phyloP scores from a whole-genome alignment of 2,888 invertebrate species.

The Zygogramma bicolorata region DNA sequence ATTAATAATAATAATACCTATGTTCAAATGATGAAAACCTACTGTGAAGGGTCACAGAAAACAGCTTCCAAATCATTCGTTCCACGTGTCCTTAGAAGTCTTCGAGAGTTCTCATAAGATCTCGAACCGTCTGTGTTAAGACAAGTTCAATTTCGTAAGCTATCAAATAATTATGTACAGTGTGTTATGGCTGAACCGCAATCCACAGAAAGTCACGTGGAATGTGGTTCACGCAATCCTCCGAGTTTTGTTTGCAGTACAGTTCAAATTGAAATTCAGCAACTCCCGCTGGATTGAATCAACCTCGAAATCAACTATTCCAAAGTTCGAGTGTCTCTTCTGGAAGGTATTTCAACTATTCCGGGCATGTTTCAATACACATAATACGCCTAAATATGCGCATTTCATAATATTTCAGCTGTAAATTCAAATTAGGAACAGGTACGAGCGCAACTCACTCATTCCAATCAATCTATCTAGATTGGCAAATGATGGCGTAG shows the following conservation, averaged over 20 bases:
- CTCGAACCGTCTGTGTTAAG: no score
- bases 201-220: constrained; percentile 18
- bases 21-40: no score
- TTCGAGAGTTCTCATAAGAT: no score
- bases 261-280: constrained; percentile 26
- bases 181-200: constrained; percentile 16
- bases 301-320: constrained; percentile 32
- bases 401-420: constrained; percentile 1
- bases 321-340: constrained; percentile 24
- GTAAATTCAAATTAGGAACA: constrained; percentile 9
- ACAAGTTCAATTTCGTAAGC: constrained; percentile 5
- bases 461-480: background rate
- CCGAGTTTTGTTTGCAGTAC: constrained; percentile 23
- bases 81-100: no score
- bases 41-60: no score
- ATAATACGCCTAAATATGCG: constrained; percentile 4
- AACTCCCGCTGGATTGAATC: constrained; percentile 25
- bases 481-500: background rate
- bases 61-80: no score
- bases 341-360: constrained; percentile 26
- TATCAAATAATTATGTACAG: constrained; percentile 28
- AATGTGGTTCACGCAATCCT: constrained; percentile 29
- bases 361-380: constrained; percentile 11
- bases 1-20: no score
- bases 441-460: background rate